Evolutionary conservation across 2,888 invertebrate species (phyloP).

Genomic region (Drosophila nr. perissopoda): DNA sequence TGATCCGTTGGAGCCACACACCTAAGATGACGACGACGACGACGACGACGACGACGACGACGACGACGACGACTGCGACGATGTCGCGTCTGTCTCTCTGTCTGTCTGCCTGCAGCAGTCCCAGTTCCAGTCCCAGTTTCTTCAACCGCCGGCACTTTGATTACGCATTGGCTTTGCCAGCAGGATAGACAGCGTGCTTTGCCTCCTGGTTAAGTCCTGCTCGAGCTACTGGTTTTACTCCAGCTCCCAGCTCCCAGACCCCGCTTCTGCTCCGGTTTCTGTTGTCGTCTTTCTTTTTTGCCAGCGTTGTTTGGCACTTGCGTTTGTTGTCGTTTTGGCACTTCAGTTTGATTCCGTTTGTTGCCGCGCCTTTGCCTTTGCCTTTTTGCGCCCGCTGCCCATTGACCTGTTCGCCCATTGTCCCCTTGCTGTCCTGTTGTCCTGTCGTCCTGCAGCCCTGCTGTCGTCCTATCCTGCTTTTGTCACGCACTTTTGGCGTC

Average conservation of each 20-base stretch:
- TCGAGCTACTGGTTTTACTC: constrained; percentile 2
- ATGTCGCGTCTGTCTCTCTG: constrained; percentile 61
- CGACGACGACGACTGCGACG: constrained; percentile 31
- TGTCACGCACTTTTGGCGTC: constrained; percentile 62
- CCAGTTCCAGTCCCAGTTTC: constrained; percentile 1
- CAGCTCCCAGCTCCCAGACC: not conserved
- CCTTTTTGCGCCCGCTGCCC: constrained; percentile 23
- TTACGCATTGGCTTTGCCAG: constrained; percentile 72
- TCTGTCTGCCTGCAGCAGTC: not conserved
- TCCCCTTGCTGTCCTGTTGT: constrained; percentile 14
- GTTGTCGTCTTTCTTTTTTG: constrained; percentile 21
- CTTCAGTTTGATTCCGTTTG: constrained; percentile 70
- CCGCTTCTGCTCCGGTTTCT: constrained; percentile 7
- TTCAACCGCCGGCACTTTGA: constrained; percentile 60
- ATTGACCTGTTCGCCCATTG: constrained; percentile 33
- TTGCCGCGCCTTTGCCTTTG: constrained; percentile 33
- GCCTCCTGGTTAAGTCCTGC: constrained; percentile 45
- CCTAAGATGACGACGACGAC: constrained; percentile 64
- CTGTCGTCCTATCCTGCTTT: constrained; percentile 24
- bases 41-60: constrained; percentile 48
- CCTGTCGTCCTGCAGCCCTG: constrained; percentile 3
- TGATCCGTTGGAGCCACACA: constrained; percentile 67
- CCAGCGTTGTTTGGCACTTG: constrained; percentile 54
- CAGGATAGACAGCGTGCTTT: constrained; percentile 35
- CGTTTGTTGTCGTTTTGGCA: constrained; percentile 73